Evolutionary conservation across 2,888 invertebrate species (phyloP), one percentile per base, ranked within the genome.

Genomic region (Synergus gifuensis): DNA sequence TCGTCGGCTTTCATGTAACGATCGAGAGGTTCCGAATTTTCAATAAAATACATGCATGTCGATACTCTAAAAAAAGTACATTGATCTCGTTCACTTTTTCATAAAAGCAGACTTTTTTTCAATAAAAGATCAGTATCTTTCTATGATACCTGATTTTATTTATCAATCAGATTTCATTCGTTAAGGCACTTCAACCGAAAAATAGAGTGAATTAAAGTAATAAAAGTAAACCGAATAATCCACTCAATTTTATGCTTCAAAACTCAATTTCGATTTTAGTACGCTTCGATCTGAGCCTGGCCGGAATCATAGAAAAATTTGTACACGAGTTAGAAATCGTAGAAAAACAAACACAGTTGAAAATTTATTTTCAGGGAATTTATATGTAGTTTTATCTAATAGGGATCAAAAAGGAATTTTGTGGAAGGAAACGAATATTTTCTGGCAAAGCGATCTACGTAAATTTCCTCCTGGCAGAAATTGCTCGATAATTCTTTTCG

Each of bases 401-500:
- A 49, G 49, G 4, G 44, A 69, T 69, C 49, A 69, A 16, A 16
- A 36, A 28, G 46, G 69, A 69, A 49, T 69, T 69, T 69, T n/a
- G 16, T 36, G 11, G 44, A 49, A 49, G 49, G n/a, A 36, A 64
- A 49, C 16, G 69, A 69, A 46, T 69, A 69, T 49, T 69, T 69
- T 49, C 69, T 69, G 69, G 69, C 49, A 69, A 36, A 69, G 69
- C 28, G 28, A 49, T 49, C 69, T 49, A 69, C 69, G 28, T 69
- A 69, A 69, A 69, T 69, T 69, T 49, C 9, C 69, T 49, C 16
- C 28, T 36, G 69, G 3, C 49, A 69, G 22, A 69, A 69, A 69
- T 69, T 69, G 69, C 69, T 49, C 69, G 49, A 69, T 69, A 69
- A 28, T 69, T 69, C 69, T 69, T 18, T 69, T 49, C 28, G 28